Conservation (phyloP, 2,113 vertebrate genomes). For the Cyprinodon tularosa region DNA sequence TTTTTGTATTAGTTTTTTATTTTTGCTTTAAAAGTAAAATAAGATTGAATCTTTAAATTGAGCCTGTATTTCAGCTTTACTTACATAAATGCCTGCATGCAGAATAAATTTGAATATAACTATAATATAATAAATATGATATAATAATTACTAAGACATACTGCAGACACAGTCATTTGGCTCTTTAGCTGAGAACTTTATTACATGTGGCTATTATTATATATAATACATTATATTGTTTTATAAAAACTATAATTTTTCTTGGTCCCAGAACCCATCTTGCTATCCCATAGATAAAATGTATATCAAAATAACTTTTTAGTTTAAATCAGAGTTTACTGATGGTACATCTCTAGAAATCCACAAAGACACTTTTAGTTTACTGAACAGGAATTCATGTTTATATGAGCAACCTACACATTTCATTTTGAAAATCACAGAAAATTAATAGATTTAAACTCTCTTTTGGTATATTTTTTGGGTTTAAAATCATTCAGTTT, state of each 20-base stretch:
- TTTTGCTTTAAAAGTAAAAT: background rate
- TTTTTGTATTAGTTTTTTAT: no score
- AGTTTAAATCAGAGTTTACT: background rate
- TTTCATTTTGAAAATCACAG: background rate
- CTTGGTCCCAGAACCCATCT: background rate
- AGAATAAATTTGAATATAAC: no score
- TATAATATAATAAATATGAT: no score
- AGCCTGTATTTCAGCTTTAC: background rate
- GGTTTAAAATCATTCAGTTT: background rate
- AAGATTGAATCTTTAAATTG: background rate
- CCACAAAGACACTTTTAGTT: background rate
- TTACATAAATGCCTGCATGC: no score
- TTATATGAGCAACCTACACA: background rate
- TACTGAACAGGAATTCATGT: background rate
- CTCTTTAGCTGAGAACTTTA: background rate
- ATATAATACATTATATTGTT: background rate
- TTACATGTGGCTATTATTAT: background rate
- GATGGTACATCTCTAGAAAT: background rate
- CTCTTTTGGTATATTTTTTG: background rate
- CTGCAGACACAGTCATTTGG: background rate
- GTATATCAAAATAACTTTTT: background rate
- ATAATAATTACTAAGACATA: background rate
- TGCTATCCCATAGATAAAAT: background rate
- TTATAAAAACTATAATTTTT: no score
- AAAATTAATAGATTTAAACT: background rate